Percentiles rank a stretch among this genome's conserved stretches.
Conservation (phyloP, 1,140 invertebrate genomes). For the Proctacanthus coquilletti region DNA sequence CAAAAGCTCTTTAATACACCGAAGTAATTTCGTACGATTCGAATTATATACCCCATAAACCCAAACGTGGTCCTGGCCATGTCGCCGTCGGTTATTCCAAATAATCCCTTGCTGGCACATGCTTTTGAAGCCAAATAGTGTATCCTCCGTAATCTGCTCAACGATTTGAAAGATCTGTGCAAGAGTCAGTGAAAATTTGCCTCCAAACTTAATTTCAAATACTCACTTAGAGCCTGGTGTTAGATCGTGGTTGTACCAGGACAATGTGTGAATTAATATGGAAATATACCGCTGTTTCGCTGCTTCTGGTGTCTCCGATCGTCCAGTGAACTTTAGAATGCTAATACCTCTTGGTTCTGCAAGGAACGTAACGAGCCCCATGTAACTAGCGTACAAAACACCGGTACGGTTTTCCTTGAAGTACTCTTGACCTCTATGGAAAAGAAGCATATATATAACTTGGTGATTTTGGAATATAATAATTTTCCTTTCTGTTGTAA, state of each 20-base stretch:
- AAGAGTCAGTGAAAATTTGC: not conserved
- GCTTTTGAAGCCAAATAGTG: slow-evolving; percentile 40
- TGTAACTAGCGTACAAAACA: slow-evolving; percentile 35
- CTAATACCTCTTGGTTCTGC: slow-evolving; percentile 38
- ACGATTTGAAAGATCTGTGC: slow-evolving; percentile 39
- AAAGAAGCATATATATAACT: not conserved
- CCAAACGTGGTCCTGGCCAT: slow-evolving; percentile 65
- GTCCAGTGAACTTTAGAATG: slow-evolving; percentile 40
- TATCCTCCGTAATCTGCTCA: slow-evolving; percentile 41
- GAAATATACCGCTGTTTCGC: slow-evolving; percentile 56
- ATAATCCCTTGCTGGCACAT: slow-evolving; percentile 24
- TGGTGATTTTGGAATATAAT: not conserved
- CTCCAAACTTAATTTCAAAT: not conserved
- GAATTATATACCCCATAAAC: slow-evolving; percentile 45
- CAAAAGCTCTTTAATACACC: no score
- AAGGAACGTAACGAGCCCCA: slow-evolving; percentile 40
- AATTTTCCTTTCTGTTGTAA: no score
- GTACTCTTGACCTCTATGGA: slow-evolving; percentile 39
- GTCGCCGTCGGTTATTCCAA: slow-evolving; percentile 50
- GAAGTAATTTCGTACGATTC: not conserved
- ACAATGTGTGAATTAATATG: slow-evolving; percentile 45
- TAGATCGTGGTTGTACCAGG: slow-evolving; percentile 54
- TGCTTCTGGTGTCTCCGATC: slow-evolving; percentile 37
- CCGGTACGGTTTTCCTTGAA: slow-evolving; percentile 37
- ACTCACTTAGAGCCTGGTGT: slow-evolving; percentile 35